Evolutionary conservation across 2,797 vertebrate species (phyloP).

Genomic region (Poeciliopsis gracilis): DNA sequence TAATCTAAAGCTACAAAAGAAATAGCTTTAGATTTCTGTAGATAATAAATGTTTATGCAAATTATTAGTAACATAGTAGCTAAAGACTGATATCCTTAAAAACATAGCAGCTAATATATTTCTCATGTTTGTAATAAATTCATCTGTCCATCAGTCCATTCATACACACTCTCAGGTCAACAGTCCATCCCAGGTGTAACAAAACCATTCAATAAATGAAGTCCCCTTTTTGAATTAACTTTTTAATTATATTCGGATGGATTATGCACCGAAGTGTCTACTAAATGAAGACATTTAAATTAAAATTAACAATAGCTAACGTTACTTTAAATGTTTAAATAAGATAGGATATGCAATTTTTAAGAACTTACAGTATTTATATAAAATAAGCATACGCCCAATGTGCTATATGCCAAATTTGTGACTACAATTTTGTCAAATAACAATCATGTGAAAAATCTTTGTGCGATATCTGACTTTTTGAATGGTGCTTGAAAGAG

Average conservation of each 20-base stretch:
- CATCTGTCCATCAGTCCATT: not conserved
- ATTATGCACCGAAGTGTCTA: not conserved
- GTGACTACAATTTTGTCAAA: slow-evolving; percentile 5
- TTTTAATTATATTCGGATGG: not conserved
- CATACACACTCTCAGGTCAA: not conserved
- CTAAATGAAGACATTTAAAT: not conserved
- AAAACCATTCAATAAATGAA: not conserved
- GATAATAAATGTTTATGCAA: not conserved
- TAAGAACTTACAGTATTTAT: not conserved
- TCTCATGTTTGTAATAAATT: not conserved
- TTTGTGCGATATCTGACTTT: slow-evolving; percentile 1
- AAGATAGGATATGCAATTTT: not conserved
- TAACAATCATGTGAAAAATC: not conserved
- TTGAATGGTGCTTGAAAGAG: not conserved
- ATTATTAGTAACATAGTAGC: not conserved
- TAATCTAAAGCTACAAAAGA: not conserved
- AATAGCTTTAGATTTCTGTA: not conserved
- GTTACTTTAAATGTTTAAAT: not conserved
- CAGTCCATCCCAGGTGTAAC: not conserved
- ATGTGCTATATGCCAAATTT: not conserved
- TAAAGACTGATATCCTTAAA: not conserved
- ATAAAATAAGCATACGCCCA: not conserved
- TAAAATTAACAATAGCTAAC: not conserved
- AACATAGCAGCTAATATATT: not conserved
- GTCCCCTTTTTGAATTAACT: not conserved